Evolutionary conservation across 2,888 invertebrate genomes (phyloP).

Genomic region (Drosophila hamatofila): DNA sequence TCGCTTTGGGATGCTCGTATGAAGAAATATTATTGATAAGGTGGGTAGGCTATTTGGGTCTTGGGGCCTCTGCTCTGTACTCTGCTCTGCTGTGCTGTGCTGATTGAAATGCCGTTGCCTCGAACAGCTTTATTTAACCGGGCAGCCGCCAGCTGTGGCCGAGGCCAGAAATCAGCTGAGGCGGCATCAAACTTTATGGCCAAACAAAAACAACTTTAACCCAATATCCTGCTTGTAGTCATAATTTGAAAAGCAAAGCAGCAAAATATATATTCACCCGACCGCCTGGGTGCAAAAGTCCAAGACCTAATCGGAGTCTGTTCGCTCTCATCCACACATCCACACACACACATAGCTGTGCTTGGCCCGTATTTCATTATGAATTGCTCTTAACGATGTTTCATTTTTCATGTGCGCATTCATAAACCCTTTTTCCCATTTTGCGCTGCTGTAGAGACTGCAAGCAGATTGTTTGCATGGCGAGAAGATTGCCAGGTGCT

Average conservation of each 20-base stretch:
- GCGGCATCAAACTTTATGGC: constrained; percentile 57
- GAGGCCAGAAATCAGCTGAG: constrained; percentile 34
- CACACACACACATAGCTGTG: constrained; percentile 11
- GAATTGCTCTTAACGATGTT: constrained; percentile 85
- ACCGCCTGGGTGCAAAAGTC: constrained; percentile 64
- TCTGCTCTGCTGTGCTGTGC: constrained; percentile 35
- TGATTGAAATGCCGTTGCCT: constrained; percentile 70
- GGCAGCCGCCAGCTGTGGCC: constrained; percentile 18
- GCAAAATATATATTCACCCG: constrained; percentile 21
- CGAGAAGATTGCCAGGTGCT: constrained; percentile 47
- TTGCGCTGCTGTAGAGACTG: constrained; percentile 49
- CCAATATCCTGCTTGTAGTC: constrained; percentile 83
- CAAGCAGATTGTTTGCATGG: constrained; percentile 62
- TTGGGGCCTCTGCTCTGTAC: constrained; percentile 37
- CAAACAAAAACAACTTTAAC: constrained; percentile 72
- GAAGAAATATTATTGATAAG: constrained; percentile 69
- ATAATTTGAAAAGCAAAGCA: constrained; percentile 68
- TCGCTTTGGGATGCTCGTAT: constrained; percentile 39
- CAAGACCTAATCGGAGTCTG: constrained; percentile 14
- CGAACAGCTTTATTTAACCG: constrained; percentile 83
- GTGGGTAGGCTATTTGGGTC: constrained; percentile 37
- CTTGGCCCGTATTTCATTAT: constrained; percentile 83
- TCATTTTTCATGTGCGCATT: constrained; percentile 85
- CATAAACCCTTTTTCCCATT: constrained; percentile 82
- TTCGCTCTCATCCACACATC: constrained; percentile 11